Percentiles rank a stretch among this genome's conserved stretches.
Conservation (phyloP, 2,797 vertebrate species). For the Huso huso region DNA sequence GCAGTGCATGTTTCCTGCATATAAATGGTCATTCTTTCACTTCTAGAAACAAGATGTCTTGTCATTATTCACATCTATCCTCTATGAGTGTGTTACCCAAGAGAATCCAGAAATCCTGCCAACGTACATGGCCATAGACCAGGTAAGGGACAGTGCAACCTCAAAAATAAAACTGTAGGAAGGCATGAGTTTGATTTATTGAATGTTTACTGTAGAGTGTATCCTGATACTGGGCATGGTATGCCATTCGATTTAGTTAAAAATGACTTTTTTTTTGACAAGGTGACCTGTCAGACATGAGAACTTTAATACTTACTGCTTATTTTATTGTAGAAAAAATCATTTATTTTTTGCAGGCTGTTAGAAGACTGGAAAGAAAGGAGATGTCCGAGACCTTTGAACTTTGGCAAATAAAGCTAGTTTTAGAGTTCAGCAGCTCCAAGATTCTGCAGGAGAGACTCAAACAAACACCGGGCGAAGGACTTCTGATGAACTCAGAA, state of each 20-base stretch:
- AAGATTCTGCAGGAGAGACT: slow-evolving; percentile 65
- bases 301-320: too few species aligned
- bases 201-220: background rate
- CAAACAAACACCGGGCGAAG: slow-evolving; percentile 43
- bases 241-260: too few species aligned
- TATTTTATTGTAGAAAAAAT: too few species aligned
- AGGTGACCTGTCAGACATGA: too few species aligned
- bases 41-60: slow-evolving; percentile 74
- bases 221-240: too few species aligned
- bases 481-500: slow-evolving; percentile 82
- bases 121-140: slow-evolving; percentile 89
- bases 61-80: slow-evolving; percentile 83
- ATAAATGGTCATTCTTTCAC: background rate
- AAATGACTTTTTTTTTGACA: too few species aligned
- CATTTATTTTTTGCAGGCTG: slow-evolving; percentile 50
- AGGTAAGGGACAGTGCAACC: slow-evolving; percentile 55
- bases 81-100: slow-evolving; percentile 92
- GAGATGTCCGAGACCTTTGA: slow-evolving; percentile 79
- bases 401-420: slow-evolving; percentile 89
- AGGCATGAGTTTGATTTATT: background rate
- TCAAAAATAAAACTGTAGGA: background rate
- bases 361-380: slow-evolving; percentile 62
- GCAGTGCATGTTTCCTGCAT: too few species aligned
- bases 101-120: slow-evolving; percentile 96
- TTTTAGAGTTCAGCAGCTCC: slow-evolving; percentile 84